phyloP scores from a whole-genome alignment of 1,140 invertebrate species.

The Cotesia typhae region DNA sequence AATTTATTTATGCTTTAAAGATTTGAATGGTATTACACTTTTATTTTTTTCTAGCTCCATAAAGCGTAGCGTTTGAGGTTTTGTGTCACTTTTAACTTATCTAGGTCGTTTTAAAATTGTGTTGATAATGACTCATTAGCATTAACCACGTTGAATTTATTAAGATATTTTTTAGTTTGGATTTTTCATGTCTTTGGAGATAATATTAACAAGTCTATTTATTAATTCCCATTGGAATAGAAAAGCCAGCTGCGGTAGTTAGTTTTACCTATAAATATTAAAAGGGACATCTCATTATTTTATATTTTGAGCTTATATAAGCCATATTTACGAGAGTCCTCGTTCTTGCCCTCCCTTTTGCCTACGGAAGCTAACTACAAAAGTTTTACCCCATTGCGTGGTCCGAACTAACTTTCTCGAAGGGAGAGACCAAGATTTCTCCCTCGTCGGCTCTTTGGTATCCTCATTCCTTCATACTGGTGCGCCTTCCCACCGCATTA shows the following conservation, averaged over 20 bases:
- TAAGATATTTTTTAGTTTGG: not conserved
- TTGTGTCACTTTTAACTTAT: too few species aligned
- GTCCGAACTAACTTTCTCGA: slow-evolving; percentile 35
- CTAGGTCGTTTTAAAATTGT: too few species aligned
- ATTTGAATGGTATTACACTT: too few species aligned
- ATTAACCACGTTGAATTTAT: too few species aligned
- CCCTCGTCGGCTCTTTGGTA: slow-evolving; percentile 7
- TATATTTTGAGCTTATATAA: slow-evolving; percentile 52
- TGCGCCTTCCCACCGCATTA: slow-evolving; percentile 25
- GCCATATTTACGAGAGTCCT: slow-evolving; percentile 52
- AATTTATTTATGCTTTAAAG: too few species aligned
- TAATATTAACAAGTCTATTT: slow-evolving; percentile 26
- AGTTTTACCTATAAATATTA: slow-evolving; percentile 51
- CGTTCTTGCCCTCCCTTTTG: slow-evolving; percentile 18
- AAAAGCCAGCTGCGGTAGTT: slow-evolving; percentile 21
- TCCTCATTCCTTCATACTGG: slow-evolving; percentile 12
- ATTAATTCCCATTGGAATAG: slow-evolving; percentile 15
- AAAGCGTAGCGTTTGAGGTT: too few species aligned
- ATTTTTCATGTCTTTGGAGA: not conserved
- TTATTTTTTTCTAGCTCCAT: too few species aligned
- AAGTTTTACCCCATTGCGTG: slow-evolving; percentile 42
- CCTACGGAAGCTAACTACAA: slow-evolving; percentile 40
- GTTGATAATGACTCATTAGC: too few species aligned
- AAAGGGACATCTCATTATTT: slow-evolving; percentile 53
- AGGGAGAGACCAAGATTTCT: slow-evolving; percentile 16